Evolutionary conservation across 1,140 invertebrate species (phyloP).

Genomic region (Penaeus indicus): DNA sequence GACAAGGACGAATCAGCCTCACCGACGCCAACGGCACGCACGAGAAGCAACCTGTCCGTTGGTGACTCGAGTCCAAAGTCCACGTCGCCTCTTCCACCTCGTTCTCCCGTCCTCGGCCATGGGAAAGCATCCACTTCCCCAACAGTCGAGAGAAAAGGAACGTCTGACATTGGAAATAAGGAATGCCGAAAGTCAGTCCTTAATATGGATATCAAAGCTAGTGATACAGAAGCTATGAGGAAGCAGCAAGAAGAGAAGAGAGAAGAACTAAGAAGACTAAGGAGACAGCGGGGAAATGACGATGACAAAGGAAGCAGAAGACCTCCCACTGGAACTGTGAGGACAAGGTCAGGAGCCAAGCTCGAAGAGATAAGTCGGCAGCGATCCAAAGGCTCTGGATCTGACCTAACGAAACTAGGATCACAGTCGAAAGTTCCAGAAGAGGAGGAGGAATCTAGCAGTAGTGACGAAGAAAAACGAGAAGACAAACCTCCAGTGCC

Average conservation of each 20-base stretch:
- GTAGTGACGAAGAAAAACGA: slow-evolving; percentile 31
- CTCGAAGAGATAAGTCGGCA: neutral
- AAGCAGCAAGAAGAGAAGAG: slow-evolving; percentile 65
- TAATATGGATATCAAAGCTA: slow-evolving; percentile 61
- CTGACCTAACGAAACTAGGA: slow-evolving; percentile 6
- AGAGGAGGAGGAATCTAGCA: slow-evolving; percentile 42
- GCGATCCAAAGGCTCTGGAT: neutral
- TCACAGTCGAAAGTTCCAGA: slow-evolving; percentile 36
- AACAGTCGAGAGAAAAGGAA: neutral
- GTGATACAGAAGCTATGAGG: slow-evolving; percentile 60
- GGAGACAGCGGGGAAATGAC: slow-evolving; percentile 50
- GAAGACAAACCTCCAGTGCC: slow-evolving; percentile 52
- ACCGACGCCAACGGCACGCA: neutral
- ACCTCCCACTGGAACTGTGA: slow-evolving; percentile 8
- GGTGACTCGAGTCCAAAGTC: slow-evolving; percentile 38
- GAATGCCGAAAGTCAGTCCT: slow-evolving; percentile 65
- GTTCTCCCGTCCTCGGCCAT: slow-evolving; percentile 33
- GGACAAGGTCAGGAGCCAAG: slow-evolving; percentile 29
- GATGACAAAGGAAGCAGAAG: slow-evolving; percentile 29
- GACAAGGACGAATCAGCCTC: slow-evolving; percentile 36
- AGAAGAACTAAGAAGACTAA: slow-evolving; percentile 62
- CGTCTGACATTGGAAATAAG: slow-evolving; percentile 48
- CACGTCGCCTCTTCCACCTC: slow-evolving; percentile 49
- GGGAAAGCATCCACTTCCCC: slow-evolving; percentile 7
- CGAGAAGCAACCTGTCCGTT: slow-evolving; percentile 28